These are phyloP conservation scores for Minunthozetes semirufus DNA, from an alignment of 2,888 invertebrate genomes.

Conservation along the genomic window DNA sequence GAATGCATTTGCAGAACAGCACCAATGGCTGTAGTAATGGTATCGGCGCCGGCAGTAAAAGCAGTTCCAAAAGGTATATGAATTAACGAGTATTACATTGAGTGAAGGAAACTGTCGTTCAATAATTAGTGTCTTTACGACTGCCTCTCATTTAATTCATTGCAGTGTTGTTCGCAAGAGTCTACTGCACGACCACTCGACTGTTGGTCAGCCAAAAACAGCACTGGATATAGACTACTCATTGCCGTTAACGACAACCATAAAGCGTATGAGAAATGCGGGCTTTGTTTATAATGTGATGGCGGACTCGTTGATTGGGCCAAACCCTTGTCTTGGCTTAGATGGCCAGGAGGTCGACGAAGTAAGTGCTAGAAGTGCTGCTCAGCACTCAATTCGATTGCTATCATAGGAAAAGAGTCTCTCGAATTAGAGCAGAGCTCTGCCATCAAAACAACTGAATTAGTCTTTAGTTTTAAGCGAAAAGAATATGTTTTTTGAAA, in stretches of 20 bases:
- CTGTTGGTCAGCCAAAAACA: constrained; percentile 46
- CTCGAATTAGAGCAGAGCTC: background rate
- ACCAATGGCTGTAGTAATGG: constrained; percentile 33
- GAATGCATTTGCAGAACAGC: constrained; percentile 49
- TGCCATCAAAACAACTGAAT: background rate
- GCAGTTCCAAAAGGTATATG: constrained; percentile 7
- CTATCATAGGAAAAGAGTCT: background rate
- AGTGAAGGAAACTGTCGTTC: background rate
- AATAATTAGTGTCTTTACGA: constrained; percentile 20
- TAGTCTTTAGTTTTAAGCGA: background rate
- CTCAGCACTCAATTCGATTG: background rate
- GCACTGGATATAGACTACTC: constrained; percentile 62
- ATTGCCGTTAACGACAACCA: constrained; percentile 78
- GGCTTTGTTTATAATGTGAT: constrained; percentile 46
- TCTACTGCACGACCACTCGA: background rate
- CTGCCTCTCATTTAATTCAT: background rate
- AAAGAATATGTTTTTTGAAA: background rate
- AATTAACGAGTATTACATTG: constrained; percentile 22
- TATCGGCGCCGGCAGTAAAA: constrained; percentile 10
- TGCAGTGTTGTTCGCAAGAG: background rate
- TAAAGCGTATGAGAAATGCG: constrained; percentile 72
- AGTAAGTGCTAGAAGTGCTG: background rate
- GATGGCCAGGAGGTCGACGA: constrained; percentile 23
- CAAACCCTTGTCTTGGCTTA: constrained; percentile 13
- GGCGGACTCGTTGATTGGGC: constrained; percentile 9